Conservation (phyloP, 2,888 invertebrate species). For the Thereva nobilitata region DNA sequence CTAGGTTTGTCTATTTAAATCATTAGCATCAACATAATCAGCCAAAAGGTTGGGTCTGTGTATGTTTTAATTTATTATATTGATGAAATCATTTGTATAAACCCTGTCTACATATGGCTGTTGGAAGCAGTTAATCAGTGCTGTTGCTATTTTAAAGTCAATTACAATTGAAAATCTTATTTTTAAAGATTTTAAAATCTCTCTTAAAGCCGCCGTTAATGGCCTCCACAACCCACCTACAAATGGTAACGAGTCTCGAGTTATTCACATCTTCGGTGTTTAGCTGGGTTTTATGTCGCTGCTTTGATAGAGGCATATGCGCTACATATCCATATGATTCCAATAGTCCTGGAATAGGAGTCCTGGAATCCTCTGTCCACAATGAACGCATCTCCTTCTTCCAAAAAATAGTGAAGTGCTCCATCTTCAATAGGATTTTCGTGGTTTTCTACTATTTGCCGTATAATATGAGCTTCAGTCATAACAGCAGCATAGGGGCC, state of each 20-base stretch:
- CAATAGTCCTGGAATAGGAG: neutral
- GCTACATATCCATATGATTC: neutral
- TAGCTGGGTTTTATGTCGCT: neutral
- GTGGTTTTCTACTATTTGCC: too few species aligned
- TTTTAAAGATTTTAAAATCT: neutral
- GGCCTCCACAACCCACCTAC: constrained; percentile 3
- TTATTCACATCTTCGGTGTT: neutral
- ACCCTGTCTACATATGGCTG: constrained; percentile 5
- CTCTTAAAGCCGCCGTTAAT: constrained; percentile 4
- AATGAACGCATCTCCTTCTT: too few species aligned
- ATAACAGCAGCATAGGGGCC: too few species aligned
- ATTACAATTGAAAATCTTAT: neutral
- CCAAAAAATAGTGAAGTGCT: too few species aligned
- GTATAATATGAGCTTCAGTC: too few species aligned
- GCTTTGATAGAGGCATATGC: neutral
- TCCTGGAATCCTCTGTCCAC: constrained; percentile 3
- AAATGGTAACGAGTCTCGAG: neutral
- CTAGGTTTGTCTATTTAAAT: too few species aligned
- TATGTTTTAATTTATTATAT: constrained; percentile 6
- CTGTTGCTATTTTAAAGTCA: neutral
- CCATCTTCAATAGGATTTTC: too few species aligned
- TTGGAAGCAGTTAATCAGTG: neutral
- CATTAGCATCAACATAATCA: too few species aligned
- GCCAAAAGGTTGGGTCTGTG: constrained; percentile 8
- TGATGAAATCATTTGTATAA: constrained; percentile 2